A percentile compares a stretch with the other conserved stretches of the same genome.
Evolutionary conservation across 2,888 invertebrate genomes (phyloP).

Genomic region (Hyppa rectilinea): DNA sequence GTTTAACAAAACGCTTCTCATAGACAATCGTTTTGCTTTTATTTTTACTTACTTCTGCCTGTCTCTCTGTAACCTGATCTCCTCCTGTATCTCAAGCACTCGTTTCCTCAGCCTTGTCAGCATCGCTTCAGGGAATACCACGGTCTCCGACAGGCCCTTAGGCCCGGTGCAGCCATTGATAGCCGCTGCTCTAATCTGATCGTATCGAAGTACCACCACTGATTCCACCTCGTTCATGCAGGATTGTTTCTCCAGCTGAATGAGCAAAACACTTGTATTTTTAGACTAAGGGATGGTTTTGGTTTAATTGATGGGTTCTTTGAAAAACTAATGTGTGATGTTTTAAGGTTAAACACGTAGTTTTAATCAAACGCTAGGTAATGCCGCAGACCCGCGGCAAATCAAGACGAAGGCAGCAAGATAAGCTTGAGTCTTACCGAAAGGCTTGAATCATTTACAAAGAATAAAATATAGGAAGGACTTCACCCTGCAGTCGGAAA

Average conservation of each 20-base stretch:
- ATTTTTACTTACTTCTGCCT: constrained; percentile 90
- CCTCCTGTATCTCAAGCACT: constrained; percentile 92
- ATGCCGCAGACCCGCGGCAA: no score
- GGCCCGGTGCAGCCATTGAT: constrained; percentile 84
- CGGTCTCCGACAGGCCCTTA: constrained; percentile 83
- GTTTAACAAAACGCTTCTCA: neutral
- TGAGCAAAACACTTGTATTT: neutral
- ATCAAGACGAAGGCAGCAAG: neutral
- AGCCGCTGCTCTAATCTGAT: constrained; percentile 91
- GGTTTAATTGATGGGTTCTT: neutral
- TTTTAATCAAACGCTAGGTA: neutral
- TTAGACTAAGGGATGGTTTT: neutral
- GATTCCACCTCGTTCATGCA: constrained; percentile 94
- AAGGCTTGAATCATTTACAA: neutral
- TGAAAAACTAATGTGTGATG: neutral
- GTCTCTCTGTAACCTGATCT: constrained; percentile 91
- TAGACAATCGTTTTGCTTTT: neutral
- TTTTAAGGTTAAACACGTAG: neutral
- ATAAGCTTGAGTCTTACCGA: neutral
- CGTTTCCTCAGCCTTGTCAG: constrained; percentile 91
- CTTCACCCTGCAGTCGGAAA: neutral
- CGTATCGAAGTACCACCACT: constrained; percentile 92
- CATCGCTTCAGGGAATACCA: constrained; percentile 92
- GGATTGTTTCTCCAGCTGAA: constrained; percentile 93
- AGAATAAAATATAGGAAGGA: neutral